A percentile compares a stretch with the other conserved stretches of the same genome.
These are phyloP conservation scores for Varroa destructor DNA, from an alignment of 1,140 invertebrate species.

Conservation along the genomic window DNA sequence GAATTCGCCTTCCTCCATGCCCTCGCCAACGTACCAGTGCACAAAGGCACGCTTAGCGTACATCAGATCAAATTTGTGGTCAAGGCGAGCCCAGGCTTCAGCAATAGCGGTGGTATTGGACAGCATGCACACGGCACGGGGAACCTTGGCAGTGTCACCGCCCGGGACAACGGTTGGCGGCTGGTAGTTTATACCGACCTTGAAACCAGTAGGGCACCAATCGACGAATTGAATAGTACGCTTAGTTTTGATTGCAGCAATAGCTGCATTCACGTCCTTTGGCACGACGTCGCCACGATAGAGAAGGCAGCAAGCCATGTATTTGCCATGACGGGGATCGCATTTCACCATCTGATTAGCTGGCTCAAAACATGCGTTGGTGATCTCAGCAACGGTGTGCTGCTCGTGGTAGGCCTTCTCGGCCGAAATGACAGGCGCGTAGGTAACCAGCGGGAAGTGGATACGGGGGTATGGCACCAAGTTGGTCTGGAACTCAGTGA, in stretches of 20 bases:
- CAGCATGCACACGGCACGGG: constrained; percentile 54
- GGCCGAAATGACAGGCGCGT: constrained; percentile 40
- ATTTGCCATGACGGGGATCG: constrained; percentile 51
- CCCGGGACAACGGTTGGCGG: constrained; percentile 49
- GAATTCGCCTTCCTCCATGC: constrained; percentile 74
- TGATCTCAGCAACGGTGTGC: constrained; percentile 42
- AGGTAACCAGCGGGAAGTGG: constrained; percentile 48
- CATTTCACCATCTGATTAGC: constrained; percentile 45
- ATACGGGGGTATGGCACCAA: constrained; percentile 56
- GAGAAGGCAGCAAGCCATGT: constrained; percentile 45
- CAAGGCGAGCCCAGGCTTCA: constrained; percentile 58
- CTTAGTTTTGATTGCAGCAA: constrained; percentile 57
- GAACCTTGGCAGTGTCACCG: constrained; percentile 44
- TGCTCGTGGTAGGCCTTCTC: constrained; percentile 42
- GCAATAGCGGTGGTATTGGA: constrained; percentile 60
- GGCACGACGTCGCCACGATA: constrained; percentile 46
- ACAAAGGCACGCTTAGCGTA: constrained; percentile 65
- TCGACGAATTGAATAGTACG: constrained; percentile 59
- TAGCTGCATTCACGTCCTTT: constrained; percentile 44
- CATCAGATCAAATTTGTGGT: constrained; percentile 58
- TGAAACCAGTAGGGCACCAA: constrained; percentile 45
- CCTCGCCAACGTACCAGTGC: constrained; percentile 71
- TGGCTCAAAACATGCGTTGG: constrained; percentile 46
- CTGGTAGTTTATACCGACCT: constrained; percentile 37
- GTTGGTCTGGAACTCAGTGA: constrained; percentile 57